These are phyloP conservation scores for Muscicapa striata DNA, from an alignment of 2,797 vertebrate genomes.

Conservation along the genomic window DNA sequence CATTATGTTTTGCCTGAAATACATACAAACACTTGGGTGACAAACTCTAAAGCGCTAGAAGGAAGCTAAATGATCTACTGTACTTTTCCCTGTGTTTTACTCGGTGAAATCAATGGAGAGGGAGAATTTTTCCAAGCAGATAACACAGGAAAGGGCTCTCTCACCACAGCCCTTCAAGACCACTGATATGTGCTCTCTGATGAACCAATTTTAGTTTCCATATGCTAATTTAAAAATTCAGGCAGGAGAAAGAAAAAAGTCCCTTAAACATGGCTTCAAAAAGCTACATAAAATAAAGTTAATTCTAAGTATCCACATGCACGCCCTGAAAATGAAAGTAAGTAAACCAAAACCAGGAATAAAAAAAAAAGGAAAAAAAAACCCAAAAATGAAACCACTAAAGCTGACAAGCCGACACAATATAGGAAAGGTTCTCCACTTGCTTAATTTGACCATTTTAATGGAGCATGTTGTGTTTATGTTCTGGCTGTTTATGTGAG, in stretches of 20 bases:
- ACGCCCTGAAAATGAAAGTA: not conserved
- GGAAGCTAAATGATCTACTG: not conserved
- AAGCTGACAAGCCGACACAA: not conserved
- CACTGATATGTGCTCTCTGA: not conserved
- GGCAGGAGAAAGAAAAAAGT: not conserved
- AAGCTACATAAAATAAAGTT: not conserved
- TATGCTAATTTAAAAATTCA: not conserved
- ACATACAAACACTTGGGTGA: not conserved
- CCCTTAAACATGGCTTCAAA: not conserved
- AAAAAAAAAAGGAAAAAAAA: not conserved
- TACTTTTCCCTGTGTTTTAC: not conserved
- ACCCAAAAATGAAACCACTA: not conserved
- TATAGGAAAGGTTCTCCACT: not conserved
- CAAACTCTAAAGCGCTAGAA: not conserved
- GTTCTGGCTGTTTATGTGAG: constrained; percentile 28
- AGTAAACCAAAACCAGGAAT: fast-evolving
- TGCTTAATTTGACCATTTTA: constrained; percentile 48
- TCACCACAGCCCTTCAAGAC: not conserved
- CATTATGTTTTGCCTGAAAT: not conserved
- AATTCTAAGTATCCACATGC: not conserved
- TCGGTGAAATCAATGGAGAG: not conserved
- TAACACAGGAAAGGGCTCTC: fast-evolving
- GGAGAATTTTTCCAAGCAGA: not conserved
- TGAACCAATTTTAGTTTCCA: not conserved
- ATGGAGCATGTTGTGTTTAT: constrained; percentile 52